phyloP scores from a whole-genome alignment of 2,113 vertebrate genomes.

The Eurystomus gularis region DNA sequence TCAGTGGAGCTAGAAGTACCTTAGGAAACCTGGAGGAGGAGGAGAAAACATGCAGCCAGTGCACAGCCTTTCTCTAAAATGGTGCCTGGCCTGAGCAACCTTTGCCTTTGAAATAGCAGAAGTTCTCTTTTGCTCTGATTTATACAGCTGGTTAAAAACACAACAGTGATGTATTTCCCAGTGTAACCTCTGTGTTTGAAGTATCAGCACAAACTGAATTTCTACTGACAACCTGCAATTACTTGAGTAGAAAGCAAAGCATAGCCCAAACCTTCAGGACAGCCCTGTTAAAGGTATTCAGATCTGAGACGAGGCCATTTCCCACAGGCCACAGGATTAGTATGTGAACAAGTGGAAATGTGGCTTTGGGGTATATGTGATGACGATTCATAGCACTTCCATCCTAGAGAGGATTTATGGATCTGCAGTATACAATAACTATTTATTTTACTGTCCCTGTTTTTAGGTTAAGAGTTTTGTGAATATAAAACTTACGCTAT shows the following conservation, averaged over 20 bases:
- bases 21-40: neutral
- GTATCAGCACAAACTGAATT: conserved; percentile 2
- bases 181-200: neutral
- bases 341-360: neutral
- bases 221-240: conserved; percentile 12
- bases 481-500: neutral
- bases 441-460: neutral
- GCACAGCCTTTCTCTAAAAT: neutral
- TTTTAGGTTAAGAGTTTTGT: neutral
- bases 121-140: neutral
- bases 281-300: neutral
- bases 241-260: neutral
- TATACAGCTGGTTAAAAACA: neutral
- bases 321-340: neutral
- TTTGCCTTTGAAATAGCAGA: neutral
- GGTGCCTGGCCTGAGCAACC: neutral
- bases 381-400: neutral
- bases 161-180: neutral
- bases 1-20: neutral
- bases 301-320: neutral
- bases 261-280: neutral
- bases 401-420: neutral
- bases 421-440: neutral
- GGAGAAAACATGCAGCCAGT: neutral
- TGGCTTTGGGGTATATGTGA: neutral